These are phyloP conservation scores for Acyrthosiphon pisum DNA, from an alignment of 1,140 invertebrate genomes.

Conservation along the genomic window DNA sequence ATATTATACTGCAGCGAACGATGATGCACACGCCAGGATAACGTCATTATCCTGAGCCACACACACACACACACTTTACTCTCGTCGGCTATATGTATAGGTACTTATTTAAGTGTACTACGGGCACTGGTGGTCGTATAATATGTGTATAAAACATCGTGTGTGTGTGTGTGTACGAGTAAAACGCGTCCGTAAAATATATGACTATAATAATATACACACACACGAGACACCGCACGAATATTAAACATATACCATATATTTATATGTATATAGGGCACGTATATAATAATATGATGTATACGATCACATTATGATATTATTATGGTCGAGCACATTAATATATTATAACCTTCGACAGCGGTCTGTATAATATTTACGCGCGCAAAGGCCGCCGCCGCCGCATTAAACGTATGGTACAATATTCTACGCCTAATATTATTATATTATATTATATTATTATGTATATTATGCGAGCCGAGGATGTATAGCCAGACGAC, in stretches of 20 bases:
- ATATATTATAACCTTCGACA: slow-evolving; percentile 16
- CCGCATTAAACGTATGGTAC: not conserved
- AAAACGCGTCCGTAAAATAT: not conserved
- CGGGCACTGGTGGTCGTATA: not conserved
- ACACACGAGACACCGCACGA: not conserved
- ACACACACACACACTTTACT: not conserved
- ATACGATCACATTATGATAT: not conserved
- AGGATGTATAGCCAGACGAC: not conserved
- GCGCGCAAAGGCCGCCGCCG: not conserved
- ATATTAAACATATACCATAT: not conserved
- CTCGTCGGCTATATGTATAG: not conserved
- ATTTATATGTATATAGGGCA: not conserved
- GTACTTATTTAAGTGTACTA: not conserved
- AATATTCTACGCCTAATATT: too few species aligned
- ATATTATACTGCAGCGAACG: not conserved
- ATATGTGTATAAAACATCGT: not conserved
- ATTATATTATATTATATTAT: not conserved
- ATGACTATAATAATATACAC: not conserved
- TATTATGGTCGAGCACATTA: not conserved
- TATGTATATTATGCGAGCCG: not conserved
- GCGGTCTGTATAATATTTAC: not conserved
- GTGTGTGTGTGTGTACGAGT: not conserved
- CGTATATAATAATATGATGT: not conserved
- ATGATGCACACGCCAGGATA: slow-evolving; percentile 37
- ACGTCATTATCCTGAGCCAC: slow-evolving; percentile 35